Evolutionary conservation across 2,888 invertebrate genomes (phyloP), one percentile per base, ranked within the genome.

Genomic region (Amphiduros pacificus): DNA sequence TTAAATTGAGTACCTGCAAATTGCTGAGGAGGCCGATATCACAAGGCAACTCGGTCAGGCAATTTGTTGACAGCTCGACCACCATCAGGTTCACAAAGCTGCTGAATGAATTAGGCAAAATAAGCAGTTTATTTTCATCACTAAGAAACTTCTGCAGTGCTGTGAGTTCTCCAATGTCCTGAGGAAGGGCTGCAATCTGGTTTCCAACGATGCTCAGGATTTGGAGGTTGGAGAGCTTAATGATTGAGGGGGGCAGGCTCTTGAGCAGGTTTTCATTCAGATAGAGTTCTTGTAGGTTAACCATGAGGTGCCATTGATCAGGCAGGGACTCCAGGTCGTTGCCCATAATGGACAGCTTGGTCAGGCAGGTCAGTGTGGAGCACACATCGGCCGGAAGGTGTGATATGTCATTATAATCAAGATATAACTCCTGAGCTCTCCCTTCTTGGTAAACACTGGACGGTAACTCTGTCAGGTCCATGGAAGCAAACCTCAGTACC

Each of bases 151-250:
- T 27, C 22, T 29, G 48, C 27, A 56, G 22, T 11, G 20, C 29
- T 9, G 20, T 20, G 11, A 56, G 20, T 3, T 5, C 26, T n/a
- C 56, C 56, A 28, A 56, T 27, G 5, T 41, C n/a, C 20, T 36
- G n/a, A 22, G 44, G 44, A 4, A 55, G 44, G 17, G 20, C 31
- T 31, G 28, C 86, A 85, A 85, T n/a, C 29, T 14, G 6, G 49
- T 56, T 59, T 52, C 59, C 59, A 14, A 59, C 52, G 20, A 53
- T 41, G 20, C 41, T 59, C 26, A 51, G 36, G 9, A 9, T 60
- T 4, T 55, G 24, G 11, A 48, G 29, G 64, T 67, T 72, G 71
- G 27, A 29, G n/a, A 56, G 27, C 9, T 22, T 28, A 5, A 72
- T 71, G 29, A 76, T 58, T 22, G 73, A 67, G 49, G 67, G 67